Percentiles rank a stretch among this genome's conserved stretches.
Conservation (phyloP, 2,888 invertebrate genomes). For the Eristalinus aeneus region DNA sequence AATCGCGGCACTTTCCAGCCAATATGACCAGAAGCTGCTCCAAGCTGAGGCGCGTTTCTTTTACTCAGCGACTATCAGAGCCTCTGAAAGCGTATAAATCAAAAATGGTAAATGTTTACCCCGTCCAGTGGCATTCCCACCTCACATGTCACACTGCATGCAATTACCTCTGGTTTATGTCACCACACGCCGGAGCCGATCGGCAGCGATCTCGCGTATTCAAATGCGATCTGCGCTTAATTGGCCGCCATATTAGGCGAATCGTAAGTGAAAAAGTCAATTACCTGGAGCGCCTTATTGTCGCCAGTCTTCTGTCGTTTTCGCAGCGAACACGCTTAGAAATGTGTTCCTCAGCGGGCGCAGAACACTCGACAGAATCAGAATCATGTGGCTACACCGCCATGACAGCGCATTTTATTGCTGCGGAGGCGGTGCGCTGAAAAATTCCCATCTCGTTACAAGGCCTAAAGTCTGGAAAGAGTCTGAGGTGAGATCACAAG, state of each 20-base stretch:
- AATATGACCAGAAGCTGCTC: neutral
- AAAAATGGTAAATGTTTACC: conserved; percentile 51
- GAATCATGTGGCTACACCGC: neutral
- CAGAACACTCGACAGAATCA: neutral
- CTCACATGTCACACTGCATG: conserved; percentile 23
- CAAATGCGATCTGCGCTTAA: conserved; percentile 36
- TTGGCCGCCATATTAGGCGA: conserved; percentile 24
- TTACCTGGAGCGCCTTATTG: conserved; percentile 18
- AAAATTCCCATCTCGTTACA: conserved; percentile 28
- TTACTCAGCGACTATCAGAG: neutral
- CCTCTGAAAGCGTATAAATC: conserved; percentile 35
- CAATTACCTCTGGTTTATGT: conserved; percentile 61
- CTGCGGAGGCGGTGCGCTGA: conserved; percentile 14
- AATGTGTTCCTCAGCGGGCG: neutral
- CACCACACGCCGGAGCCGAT: conserved; percentile 8
- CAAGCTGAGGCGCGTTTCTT: neutral
- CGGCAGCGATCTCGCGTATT: conserved; percentile 9
- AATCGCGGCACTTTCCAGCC: neutral
- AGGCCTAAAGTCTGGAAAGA: neutral
- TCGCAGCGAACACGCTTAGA: neutral
- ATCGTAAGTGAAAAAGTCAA: conserved; percentile 11
- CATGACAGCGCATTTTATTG: neutral
- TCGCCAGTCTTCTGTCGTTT: conserved; percentile 10
- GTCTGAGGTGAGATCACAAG: neutral
- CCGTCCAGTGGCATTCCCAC: conserved; percentile 9